These are phyloP conservation scores for Perdix hodgsoniae DNA, from an alignment of 2,797 vertebrate genomes.

Conservation along the genomic window DNA sequence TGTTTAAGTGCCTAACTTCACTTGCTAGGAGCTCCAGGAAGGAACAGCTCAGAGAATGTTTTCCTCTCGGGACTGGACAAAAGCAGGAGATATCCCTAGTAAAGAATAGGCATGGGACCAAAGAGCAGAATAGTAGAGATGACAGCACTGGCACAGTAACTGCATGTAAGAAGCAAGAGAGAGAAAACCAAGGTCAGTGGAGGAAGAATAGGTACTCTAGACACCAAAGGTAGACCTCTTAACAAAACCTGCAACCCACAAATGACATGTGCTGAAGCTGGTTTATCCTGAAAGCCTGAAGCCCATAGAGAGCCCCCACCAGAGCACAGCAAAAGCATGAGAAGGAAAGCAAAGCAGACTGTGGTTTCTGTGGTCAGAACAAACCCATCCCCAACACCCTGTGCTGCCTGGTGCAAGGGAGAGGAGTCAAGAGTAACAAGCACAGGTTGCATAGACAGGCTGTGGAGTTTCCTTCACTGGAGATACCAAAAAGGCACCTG, in stretches of 20 bases:
- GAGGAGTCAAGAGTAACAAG: accelerated
- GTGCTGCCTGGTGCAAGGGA: not conserved
- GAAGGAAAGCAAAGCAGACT: not conserved
- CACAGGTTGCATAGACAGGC: not conserved
- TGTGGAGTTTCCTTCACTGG: not conserved
- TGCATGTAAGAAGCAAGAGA: not conserved
- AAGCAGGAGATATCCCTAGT: not conserved
- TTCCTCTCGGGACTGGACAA: not conserved
- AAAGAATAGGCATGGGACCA: too few relatives aligned
- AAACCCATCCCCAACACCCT: not conserved
- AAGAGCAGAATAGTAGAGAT: not conserved
- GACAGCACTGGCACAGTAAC: not conserved
- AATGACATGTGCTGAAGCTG: not conserved
- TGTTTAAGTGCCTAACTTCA: not conserved
- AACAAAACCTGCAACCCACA: not conserved
- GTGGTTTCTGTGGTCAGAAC: not conserved
- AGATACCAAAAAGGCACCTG: not conserved
- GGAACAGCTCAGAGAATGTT: not conserved
- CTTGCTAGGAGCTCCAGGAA: not conserved
- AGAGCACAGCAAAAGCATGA: not conserved
- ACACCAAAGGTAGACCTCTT: not conserved
- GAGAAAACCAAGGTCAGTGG: not conserved
- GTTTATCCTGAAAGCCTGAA: not conserved
- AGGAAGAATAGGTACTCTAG: not conserved
- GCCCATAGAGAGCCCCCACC: not conserved